Percentiles rank a stretch among this genome's conserved stretches.
Evolutionary conservation across 2,797 vertebrate species (phyloP).

Genomic region (Smutsia gigantea): DNA sequence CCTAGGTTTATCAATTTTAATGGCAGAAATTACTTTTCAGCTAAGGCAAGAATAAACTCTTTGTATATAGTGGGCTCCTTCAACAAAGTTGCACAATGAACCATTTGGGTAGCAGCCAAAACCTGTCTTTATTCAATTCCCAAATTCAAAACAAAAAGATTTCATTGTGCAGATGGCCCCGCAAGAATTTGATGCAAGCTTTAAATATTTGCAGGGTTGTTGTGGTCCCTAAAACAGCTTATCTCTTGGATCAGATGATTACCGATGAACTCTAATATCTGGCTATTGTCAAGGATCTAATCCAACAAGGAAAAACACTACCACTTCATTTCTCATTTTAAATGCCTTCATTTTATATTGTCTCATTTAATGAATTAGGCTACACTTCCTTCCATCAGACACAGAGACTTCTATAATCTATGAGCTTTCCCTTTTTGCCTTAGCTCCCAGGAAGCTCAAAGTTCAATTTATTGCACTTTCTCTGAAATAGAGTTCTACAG

Average conservation of each 20-base stretch:
- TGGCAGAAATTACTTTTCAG: conserved; percentile 86
- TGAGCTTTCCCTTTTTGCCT: neutral
- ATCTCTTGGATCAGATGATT: conserved; percentile 73
- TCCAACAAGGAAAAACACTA: neutral
- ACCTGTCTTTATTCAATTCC: conserved; percentile 79
- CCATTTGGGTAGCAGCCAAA: conserved; percentile 85
- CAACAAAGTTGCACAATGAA: conserved; percentile 82
- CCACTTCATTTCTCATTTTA: neutral
- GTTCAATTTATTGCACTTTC: neutral
- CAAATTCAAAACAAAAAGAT: conserved; percentile 86
- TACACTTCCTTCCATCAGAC: neutral
- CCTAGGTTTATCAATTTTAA: conserved; percentile 85
- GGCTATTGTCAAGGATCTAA: neutral
- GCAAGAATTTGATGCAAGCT: conserved; percentile 81
- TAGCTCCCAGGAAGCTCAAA: neutral
- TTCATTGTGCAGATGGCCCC: conserved; percentile 83
- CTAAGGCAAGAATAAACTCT: conserved; percentile 88
- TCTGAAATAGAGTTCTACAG: neutral
- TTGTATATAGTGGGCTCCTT: conserved; percentile 84
- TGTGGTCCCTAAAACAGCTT: conserved; percentile 79
- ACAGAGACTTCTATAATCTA: neutral
- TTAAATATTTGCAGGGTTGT: conserved; percentile 83
- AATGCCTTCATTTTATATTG: neutral
- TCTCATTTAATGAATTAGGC: neutral
- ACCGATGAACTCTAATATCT: neutral